Evolutionary conservation across 2,888 invertebrate genomes (phyloP).

Genomic region (Flexamia atlantica): DNA sequence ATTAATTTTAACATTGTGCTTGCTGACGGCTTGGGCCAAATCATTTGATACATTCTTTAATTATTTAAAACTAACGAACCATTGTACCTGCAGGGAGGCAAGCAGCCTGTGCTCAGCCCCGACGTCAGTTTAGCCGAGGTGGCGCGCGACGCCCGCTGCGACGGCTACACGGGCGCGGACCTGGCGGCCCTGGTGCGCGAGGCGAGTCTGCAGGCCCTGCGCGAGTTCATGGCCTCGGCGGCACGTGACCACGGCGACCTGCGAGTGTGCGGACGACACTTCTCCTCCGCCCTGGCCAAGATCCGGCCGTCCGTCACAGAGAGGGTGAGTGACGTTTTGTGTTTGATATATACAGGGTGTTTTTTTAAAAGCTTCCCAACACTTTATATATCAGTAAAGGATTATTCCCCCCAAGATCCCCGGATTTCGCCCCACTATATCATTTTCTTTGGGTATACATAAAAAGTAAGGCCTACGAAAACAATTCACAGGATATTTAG

Average conservation of each 20-base stretch:
- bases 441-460: too few species aligned
- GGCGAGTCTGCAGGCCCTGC: conserved; percentile 89
- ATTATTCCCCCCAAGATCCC: too few species aligned
- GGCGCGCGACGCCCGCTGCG: conserved; percentile 81
- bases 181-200: conserved; percentile 93
- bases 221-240: conserved; percentile 81
- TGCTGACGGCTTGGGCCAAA: too few species aligned
- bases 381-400: too few species aligned
- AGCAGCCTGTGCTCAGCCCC: conserved; percentile 84
- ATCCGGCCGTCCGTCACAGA: conserved; percentile 91
- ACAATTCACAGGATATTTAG: too few species aligned
- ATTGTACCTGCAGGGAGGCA: conserved; percentile 81
- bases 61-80: too few species aligned
- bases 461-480: too few species aligned
- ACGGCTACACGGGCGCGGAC: conserved; percentile 96
- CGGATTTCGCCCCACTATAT: too few species aligned
- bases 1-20: too few species aligned
- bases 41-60: too few species aligned
- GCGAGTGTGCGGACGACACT: conserved; percentile 82
- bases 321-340: conserved; percentile 66
- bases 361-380: too few species aligned
- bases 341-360: too few species aligned
- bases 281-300: conserved; percentile 86
- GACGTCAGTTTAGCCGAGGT: conserved; percentile 88
- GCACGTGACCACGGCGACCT: conserved; percentile 20